Evolutionary conservation across 2,797 vertebrate species (phyloP), one percentile per base, ranked within the genome.

Genomic region (Perodicticus potto): DNA sequence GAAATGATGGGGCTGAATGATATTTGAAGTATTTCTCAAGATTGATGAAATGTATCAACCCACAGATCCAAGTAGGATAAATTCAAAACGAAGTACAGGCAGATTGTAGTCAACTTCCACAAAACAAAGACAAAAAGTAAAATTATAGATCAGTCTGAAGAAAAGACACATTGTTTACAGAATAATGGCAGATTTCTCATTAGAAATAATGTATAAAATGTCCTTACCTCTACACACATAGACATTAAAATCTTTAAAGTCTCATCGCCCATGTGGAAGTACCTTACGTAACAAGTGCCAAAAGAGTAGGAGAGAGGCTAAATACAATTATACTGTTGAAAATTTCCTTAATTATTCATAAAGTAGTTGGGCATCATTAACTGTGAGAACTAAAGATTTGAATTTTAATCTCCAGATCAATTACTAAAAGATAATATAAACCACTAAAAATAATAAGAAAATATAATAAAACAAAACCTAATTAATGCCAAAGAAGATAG

Each of bases 1-100:
- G 25, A 76, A 14, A 27, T 14, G 80, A 57, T 0, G 2, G 67
- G n/a, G 25, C 19, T 40, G 40, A 82, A 86, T 77, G 70, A 65
- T 45, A n/a, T 80, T 37, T 91, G 74, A 86, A 96, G 73, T 12
- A 70, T 91, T 63, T 88, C 10, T 2, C 27, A 5, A 85, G 88
- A 91, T 0, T 77, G 55, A 85, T 82, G 70, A 77, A 85, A 70
- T 23, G 16, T 43, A 86, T 72, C 37, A 65, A 65, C 3, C 12
- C 53, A 73, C 3, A 55, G 53, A 10, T 82, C 45, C 9, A 86
- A 91, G 43, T 9, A 80, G n/a, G 2, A 61, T 55, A 80, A 78
- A 83, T 94, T 94, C n/a, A 90, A 80, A 96, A 82, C 40, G 81
- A 89, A 84, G 5, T 43, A 37, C 40, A 76, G 73, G 14, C 43